Evolutionary conservation across 2,888 invertebrate genomes (phyloP).

Genomic region (Steromphala cineraria): DNA sequence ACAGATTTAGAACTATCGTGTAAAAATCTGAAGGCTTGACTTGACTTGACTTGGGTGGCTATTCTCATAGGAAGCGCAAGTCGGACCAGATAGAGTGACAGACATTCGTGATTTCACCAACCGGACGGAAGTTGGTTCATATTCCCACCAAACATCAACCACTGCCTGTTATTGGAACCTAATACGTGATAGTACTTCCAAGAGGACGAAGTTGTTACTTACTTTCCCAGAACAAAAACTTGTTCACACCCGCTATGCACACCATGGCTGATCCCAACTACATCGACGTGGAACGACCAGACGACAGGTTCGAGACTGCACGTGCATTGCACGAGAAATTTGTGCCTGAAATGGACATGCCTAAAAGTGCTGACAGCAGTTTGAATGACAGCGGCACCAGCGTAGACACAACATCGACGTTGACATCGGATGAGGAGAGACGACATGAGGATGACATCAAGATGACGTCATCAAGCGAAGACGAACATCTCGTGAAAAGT

Average conservation of each 20-base stretch:
- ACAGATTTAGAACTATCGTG: neutral
- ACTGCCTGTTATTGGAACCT: too few species aligned
- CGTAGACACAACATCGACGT: conserved; percentile 29
- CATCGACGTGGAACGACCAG: conserved; percentile 14
- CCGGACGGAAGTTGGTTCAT: too few species aligned
- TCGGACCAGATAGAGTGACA: too few species aligned
- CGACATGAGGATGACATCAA: neutral
- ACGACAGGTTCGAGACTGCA: neutral
- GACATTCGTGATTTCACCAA: too few species aligned
- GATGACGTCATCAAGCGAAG: conserved; percentile 22
- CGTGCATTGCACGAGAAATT: neutral
- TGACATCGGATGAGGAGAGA: conserved; percentile 30
- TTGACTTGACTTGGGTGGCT: too few species aligned
- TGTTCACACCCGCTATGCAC: conserved; percentile 3
- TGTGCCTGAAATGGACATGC: neutral
- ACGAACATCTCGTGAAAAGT: neutral
- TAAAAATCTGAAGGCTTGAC: too few species aligned
- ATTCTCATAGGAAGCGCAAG: too few species aligned
- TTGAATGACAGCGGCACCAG: conserved; percentile 39
- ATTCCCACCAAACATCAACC: too few species aligned
- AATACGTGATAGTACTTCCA: too few species aligned
- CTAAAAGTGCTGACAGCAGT: conserved; percentile 31
- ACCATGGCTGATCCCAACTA: conserved; percentile 13
- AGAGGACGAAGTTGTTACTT: too few species aligned
- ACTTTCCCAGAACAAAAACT: too few species aligned